Base-by-base conservation (phyloP, 2,113 vertebrate species). In the Myrmecophaga tridactyla region DNA sequence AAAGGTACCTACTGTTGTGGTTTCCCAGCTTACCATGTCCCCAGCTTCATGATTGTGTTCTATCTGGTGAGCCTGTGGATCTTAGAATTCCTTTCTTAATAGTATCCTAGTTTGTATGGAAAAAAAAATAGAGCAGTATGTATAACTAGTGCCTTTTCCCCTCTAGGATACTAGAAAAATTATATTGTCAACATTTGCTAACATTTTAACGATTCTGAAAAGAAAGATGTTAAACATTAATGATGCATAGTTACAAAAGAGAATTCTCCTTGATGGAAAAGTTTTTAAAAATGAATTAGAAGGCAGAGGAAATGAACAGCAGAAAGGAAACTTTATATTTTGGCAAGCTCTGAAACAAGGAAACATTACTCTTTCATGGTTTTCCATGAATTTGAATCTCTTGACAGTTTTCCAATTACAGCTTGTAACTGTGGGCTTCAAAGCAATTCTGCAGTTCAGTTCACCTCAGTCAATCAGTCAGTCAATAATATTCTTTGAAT, bases 271-370 rank as follows among this genome's bases (percentile, higher is more conserved):
- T 73, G 76, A 93, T 92, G 90, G 88, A 92, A 96, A 90, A 15
- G 77, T 89, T 95, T 81, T 6, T n/a, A 89, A 94, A 95, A 96
- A 92, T 81, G 56, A 96, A 90, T 94, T 89, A 60, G 51, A 76
- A 89, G 11, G 67, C 27, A n/a, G 73, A 95, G 73, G 82, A 97
- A 94, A 96, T 96, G 76, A 95, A 94, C 76, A 97, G 89, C 82
- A 96, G 94, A 96, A 86, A 94, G 94, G 90, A 96, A 96, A 92
- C 87, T 93, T 89, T 95, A 81, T 89, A 94, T 95, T 95, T 92
- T 95, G 96, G 92, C 92, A 89, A 86, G 63, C 43, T 92, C 73
- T 72, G 86, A 90, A 95, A 97, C 73, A 90, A 84, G 78, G 41
- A 86, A 93, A 95, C 90, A 67, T 95, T 94, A 81, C 94, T 95